Base-by-base conservation (phyloP, 2,113 vertebrate genomes). In the Mustela nigripes region DNA sequence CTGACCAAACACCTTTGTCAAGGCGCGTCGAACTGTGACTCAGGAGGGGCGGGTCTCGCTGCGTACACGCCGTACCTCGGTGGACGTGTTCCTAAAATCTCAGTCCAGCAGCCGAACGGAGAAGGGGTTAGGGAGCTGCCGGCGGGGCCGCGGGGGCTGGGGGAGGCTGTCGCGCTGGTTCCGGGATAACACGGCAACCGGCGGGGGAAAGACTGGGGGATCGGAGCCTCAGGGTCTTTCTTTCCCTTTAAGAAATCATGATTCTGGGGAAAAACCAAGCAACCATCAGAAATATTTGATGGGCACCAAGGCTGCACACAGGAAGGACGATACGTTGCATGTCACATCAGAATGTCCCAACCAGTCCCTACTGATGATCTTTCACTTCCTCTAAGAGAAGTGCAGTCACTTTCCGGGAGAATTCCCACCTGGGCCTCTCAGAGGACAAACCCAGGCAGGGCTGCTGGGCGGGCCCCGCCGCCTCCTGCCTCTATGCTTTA, bases 251-350 rank as follows among this genome's bases (percentile, higher is more conserved):
- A 58, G 21, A 31, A 67, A 58, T 26, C 58, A n/a, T 4, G 22
- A 16, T 7, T 28, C 14, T 2, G 53, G 48, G 15, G 24, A 0
- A 28, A 96, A 15, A 48, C 19, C 33, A 6, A 0, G 3, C 2
- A 19, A 15, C 16, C 22, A 11, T 18, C 45, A 82, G 42, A n/a
- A 63, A 7, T 22, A 21, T 31, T 28, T 28, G 33, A 39, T 16
- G 4, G 2, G 3, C 10, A 18, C 0, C 1, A 0, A 33, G 14
- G 39, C 8, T 15, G 0, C 0, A 0, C 4, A 0, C 9, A 19
- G 24, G 10, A 63, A 36, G 22, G 1, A 24, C 0, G 7, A 45
- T 2, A n/a, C 0, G 0, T 10, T 6, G 11, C 5, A 0, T 7
- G 31, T 39, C 63, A 11, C 12, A 42, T 2, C 1, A 8, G 12